Evolutionary conservation across 2,797 vertebrate genomes (phyloP).

Genomic region (Ambastaia sidthimunki): DNA sequence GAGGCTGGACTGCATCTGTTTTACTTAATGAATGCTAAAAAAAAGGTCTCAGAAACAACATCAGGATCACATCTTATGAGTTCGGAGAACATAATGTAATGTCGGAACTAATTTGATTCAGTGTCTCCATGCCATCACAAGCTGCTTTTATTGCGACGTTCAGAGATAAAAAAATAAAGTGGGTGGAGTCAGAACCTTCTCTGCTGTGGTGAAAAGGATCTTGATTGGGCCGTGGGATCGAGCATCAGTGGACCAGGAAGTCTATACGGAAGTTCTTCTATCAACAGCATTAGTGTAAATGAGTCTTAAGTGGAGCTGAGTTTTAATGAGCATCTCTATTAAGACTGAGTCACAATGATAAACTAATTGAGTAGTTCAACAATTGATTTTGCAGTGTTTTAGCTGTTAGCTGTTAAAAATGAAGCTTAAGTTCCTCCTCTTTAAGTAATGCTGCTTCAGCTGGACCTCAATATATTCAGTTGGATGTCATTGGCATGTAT

Average conservation of each 20-base stretch:
- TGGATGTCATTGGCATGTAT: neutral
- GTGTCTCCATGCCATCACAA: neutral
- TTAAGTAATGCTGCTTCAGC: neutral
- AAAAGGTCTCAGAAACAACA: neutral
- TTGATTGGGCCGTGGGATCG: no score
- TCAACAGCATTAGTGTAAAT: neutral
- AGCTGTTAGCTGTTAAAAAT: no score
- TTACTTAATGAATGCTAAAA: neutral
- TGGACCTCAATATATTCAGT: no score
- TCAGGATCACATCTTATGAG: neutral
- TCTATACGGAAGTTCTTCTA: neutral
- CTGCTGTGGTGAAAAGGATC: no score
- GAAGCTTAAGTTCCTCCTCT: no score
- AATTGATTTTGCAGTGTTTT: no score
- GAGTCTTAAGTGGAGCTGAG: neutral
- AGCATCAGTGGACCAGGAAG: neutral
- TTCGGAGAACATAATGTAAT: neutral
- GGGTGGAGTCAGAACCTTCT: neutral
- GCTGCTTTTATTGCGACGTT: neutral
- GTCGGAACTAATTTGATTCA: neutral
- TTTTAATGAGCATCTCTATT: constrained; percentile 7
- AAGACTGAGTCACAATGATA: neutral
- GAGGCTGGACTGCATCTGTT: neutral
- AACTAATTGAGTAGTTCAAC: no score
- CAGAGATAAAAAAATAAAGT: neutral